Evolutionary conservation across 2,113 vertebrate species (phyloP), one percentile per base, ranked within the genome.

Genomic region (Thymallus thymallus): DNA sequence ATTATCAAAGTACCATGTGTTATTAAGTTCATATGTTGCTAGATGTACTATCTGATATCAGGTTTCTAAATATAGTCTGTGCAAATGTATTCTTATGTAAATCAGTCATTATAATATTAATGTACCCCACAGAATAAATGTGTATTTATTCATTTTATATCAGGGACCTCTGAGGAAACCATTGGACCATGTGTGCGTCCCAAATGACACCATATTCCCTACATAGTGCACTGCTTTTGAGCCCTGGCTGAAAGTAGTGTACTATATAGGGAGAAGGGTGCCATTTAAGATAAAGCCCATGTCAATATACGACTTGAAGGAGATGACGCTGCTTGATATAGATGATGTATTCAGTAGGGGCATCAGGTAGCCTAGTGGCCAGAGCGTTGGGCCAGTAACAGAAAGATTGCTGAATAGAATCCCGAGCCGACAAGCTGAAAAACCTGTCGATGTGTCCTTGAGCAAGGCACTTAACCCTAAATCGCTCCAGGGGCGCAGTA

Each of bases 1-100:
- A 76, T 83, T 80, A 83, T 78, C 79, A 80, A 75, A 72, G 80
- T 58, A 63, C 69, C 76, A 77, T 75, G 76, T 79, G 81, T 26
- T 41, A 30, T 81, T 79, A 79, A 35, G 74, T 68, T 46, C 70
- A 55, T 71, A 73, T 70, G 48, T 22, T 60, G 6, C 56, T 60
- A 60, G n/a, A 23, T 64, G 13, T 65, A 24, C 61, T 26, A 24
- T 29, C 24, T 63, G n/a, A 69, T 5, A 75, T 55, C 76, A 51
- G 7, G n/a, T 20, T 29, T 72, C 81, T 86, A 86, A 82, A 84
- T 83, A 85, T 85, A 87, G 83, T 5, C 61, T 64, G 64, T 20
- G 35, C 68, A 48, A 72, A 73, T 77, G 74, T 70, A 70, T 80
- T 79, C 48, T 80, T 76, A 79, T 76, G 80, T 75, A 74, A 84